Conservation (phyloP, 2,888 invertebrate genomes). For the Epinotia brunnichana region DNA sequence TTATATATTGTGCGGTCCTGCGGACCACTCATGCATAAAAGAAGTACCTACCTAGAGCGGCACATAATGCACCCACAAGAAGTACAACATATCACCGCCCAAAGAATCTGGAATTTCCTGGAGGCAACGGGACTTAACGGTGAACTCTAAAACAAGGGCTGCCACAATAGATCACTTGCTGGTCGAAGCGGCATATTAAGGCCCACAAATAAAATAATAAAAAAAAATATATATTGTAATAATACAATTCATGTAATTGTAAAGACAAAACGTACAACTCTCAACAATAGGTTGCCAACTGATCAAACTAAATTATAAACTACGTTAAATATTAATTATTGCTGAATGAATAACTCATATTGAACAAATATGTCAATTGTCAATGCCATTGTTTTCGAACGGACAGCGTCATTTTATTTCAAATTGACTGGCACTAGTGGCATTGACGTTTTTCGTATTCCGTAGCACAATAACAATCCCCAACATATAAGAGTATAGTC, state of each 20-base stretch:
- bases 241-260: slow-evolving; percentile 1
- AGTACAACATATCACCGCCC: no score
- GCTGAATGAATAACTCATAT: slow-evolving; percentile 25
- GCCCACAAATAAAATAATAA: no score
- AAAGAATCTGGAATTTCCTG: no score
- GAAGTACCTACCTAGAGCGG: no score
- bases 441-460: slow-evolving; percentile 3
- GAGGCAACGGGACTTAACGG: no score
- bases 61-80: no score
- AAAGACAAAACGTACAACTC: slow-evolving; percentile 13
- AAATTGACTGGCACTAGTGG: slow-evolving; percentile 14
- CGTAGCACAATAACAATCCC: not conserved
- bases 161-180: no score
- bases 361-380: slow-evolving; percentile 2
- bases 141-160: no score
- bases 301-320: slow-evolving; percentile 24
- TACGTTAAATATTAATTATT: slow-evolving; percentile 34
- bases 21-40: no score
- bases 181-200: no score
- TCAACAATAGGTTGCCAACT: slow-evolving; percentile 17
- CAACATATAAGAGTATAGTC: no score
- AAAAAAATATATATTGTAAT: slow-evolving; percentile 20
- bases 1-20: no score
- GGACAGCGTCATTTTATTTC: not conserved
- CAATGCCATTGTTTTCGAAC: slow-evolving; percentile 8